Base-by-base conservation (phyloP, 2,888 invertebrate species). In the Myopa tessellatipennis region DNA sequence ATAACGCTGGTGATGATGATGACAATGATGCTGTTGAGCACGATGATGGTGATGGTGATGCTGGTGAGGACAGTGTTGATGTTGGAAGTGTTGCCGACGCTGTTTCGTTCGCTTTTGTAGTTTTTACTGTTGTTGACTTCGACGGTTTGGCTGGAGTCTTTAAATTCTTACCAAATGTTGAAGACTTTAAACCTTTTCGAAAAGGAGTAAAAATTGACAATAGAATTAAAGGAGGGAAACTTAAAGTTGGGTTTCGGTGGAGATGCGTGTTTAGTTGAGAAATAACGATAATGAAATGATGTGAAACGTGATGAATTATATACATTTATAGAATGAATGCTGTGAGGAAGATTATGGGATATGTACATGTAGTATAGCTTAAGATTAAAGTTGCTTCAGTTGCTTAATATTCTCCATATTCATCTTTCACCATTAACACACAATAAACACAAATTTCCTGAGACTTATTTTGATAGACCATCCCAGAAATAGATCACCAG, bases 141-240 rank as follows among this genome's bases (percentile, higher is more conserved):
- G 79, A 81, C 80, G 81, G 79, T 78, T 80, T 82, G 70, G 79
- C 79, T 80, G 83, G 80, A 81, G 84, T 83, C 82, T 86, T 85
- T 80, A 88, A 82, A 82, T 85, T 87, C 82, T 87, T 87, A 80
- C 87, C 87, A 83, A 87, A 87, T 79, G 87, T 88, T 75, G 87
- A 83, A 80, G 83, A 83, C 79, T 83, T 87, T 80, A 88, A 80
- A 88, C 88, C 88, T 88, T 74, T 74, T 81, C 16, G 38, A 5
- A 50, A 70, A 78, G 7, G 77, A 81, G 52, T 65, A 67, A 77
- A 36, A 36, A 63, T 50, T 50, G 14, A 14, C 55, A 55, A 8
- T 55, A 55, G 55, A 55, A 55, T 26, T 26, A 38, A 38, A 65
- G 7, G 16, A 38, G 14, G 65, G 34, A 10, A 69, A 69, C 26